Base-by-base conservation (phyloP, 2,888 invertebrate species). In the Stegophylla sp. region DNA sequence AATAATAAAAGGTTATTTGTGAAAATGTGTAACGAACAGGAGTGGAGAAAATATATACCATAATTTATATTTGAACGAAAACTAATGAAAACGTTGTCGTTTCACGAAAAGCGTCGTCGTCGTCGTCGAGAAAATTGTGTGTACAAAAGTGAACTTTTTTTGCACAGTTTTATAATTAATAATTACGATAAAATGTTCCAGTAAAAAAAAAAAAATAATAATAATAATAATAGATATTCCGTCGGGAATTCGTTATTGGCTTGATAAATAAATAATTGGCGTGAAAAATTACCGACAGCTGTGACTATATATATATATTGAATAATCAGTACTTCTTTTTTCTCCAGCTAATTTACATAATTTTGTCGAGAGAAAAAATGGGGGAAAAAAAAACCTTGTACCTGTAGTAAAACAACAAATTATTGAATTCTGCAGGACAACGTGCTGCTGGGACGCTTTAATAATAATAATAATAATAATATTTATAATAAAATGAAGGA, bases 121-220 rank as follows among this genome's bases (percentile, higher is more conserved):
- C 26, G 20, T 3, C 26, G 26, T 10, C 26, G 67, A 23, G 26
- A 26, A 48, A 67, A 3, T 67, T 12, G 48, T 10, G 53, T n/a
- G 12, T 15, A 12, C 13, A 43, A 66, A 66, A 45, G 43, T 43
- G 45, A 67, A 48, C 48, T 26, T 67, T 67, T 67, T 67, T 20
- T n/a, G n/a, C 53, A 71, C 53, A 34, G 71, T 71, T n/a, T n/a
- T 71, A 71, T 71, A 71, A 71, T 71, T 45, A 10, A 9, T 28
- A 61, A 45, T 73, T 45, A 61, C 45, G 13, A 73, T 73, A 61
- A 45, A 72, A 59, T 13, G 1, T 61, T 61, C 3, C n/a, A 45
- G 9, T 9, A n/a, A n/a, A n/a, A n/a, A n/a, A n/a, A n/a, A n/a
- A n/a, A n/a, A n/a, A n/a, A n/a, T n/a, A n/a, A n/a, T n/a, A n/a